Percentiles rank a stretch among this genome's conserved stretches.
phyloP scores from a whole-genome alignment of 2,888 invertebrate genomes.

The Cephalotes varians region DNA sequence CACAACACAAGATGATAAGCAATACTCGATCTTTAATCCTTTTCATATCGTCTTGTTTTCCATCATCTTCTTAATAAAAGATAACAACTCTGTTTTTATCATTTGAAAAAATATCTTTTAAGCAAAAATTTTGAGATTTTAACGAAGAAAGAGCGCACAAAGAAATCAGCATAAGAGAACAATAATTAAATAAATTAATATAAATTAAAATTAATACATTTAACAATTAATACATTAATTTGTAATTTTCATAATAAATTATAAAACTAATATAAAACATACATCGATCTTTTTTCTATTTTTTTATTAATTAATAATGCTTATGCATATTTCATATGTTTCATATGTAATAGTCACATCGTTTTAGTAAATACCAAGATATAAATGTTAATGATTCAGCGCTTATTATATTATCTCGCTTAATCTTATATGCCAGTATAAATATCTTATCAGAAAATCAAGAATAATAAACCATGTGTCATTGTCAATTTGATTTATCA shows the following conservation, averaged over 20 bases:
- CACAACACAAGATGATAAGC: background rate
- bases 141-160: background rate
- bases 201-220: background rate
- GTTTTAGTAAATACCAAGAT: background rate
- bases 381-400: background rate
- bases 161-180: background rate
- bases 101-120: background rate
- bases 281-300: background rate
- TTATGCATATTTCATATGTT: background rate
- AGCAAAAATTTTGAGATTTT: background rate
- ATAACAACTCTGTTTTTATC: background rate
- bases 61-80: background rate
- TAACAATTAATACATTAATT: background rate
- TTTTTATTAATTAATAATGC: background rate
- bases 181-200: background rate
- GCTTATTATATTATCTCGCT: background rate
- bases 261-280: background rate
- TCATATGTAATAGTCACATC: background rate
- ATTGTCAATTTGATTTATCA: background rate
- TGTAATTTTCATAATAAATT: background rate
- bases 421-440: background rate
- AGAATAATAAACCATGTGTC: background rate
- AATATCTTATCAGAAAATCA: background rate
- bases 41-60: background rate
- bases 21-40: background rate